Evolutionary conservation across 2,888 invertebrate species (phyloP), one percentile per base, ranked within the genome.

Genomic region (Campoplex nolae): DNA sequence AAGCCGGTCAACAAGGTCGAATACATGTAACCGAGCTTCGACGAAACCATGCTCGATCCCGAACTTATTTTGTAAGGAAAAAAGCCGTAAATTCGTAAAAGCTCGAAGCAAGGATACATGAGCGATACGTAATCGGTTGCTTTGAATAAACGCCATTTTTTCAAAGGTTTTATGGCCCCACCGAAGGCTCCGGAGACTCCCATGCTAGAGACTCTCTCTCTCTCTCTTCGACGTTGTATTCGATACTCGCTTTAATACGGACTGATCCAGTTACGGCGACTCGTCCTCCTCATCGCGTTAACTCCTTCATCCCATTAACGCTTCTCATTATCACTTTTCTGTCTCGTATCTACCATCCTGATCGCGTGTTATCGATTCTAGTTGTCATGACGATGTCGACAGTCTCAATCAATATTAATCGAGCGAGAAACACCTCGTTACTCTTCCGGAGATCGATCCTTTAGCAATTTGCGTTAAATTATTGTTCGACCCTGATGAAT

Each of bases 1-100:
- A 32, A 16, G 0, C 54, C 32, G 1, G 83, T 23, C 3, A 80
- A 89, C 6, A 86, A 0, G 0, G 84, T 85, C 0, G 91, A 89
- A 38, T 80, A 87, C 1, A 88, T n/a, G 8, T 86, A 88, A 0
- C 80, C 83, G 0, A 13, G 48, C 58, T 68, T 90, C 0, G 91
- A 91, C 9, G 88, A 28, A 2, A 65, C 42, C 7, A 92, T 88
- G 58, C 74, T 76, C 8, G 88, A 84, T 71, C 85, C 65, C 11
- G 88, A 88, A 0, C 67, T 83, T 32, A 89, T 88, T 45, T 89
- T 89, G 78, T 89, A 93, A 0, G 93, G 91, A 3, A 93, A 89
- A 0, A 92, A 45, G 7, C 93, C 93, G 9, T 88, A 48, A 0
- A 90, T 8, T 11, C 79, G 84, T 13, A 85, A 87, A 0, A 92